Base-by-base conservation (phyloP, 2,113 vertebrate genomes). In the Psammodynastes pulverulentus region DNA sequence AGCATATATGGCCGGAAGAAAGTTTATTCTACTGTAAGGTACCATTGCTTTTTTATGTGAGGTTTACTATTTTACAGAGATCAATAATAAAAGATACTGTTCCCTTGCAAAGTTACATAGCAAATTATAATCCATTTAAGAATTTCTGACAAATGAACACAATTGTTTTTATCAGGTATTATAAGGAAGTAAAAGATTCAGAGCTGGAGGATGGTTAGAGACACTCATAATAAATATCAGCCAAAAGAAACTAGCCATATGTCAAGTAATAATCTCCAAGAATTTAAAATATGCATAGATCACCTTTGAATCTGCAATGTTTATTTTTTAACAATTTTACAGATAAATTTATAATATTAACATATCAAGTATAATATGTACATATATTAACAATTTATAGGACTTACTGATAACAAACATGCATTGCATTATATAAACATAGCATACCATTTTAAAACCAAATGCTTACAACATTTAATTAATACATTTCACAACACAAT, bases 11-110 rank as follows among this genome's bases (percentile, higher is more conserved):
- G 88, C 91, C 84, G 93, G 91, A 58, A 92, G 67, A 72, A 94
- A 58, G 86, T 92, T 94, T 86, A 89, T 49, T 92, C 92, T 2
- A 8, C 49, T 26, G 72, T 91, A 90, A 51, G 88, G 72, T 67
- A 92, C 15, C 34, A 39, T 91, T 95, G 90, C 92, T 48, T 29
- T 48, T 29, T 91, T 91, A 91, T 91, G 53, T 8, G 92, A 96
- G 92, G 87, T 67, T 51, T 94, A 45, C 79, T 89, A 39, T 79
- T 72, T 89, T 87, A 49, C 29, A 94, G 39, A 84, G 51, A 54
- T 93, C 62, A 92, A 45, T 67, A 45, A 58, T 95, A 94, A 95
- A 94, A 95, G 21, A 91, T 72, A 95, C 94, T 56, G 2, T 34
- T 87, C 17, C 87, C 52, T 39, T 13, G 53, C 48, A 67, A 48